Conservation (phyloP, 2,888 invertebrate species). For the Macrosoma leucophasiata region DNA sequence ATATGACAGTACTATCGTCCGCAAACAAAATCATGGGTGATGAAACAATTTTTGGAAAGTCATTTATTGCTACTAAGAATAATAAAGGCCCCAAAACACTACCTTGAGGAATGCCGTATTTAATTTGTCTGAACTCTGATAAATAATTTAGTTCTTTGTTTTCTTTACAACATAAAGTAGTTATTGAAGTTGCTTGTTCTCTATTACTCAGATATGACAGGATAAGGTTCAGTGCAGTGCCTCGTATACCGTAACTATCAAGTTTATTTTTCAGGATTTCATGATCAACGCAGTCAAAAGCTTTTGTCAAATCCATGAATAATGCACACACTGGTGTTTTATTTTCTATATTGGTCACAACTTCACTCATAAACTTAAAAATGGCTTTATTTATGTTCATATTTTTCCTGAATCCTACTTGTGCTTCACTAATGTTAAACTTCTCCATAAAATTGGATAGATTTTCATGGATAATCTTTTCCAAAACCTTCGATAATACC, state of each 20-base stretch:
- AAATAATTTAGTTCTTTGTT: constrained; percentile 1
- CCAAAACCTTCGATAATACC: constrained; percentile 11
- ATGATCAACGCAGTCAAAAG: constrained; percentile 11
- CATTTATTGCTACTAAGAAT: constrained; percentile 8
- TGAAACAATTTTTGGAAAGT: constrained; percentile 2
- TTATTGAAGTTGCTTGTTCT: constrained; percentile 2
- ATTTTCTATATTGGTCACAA: constrained; percentile 1
- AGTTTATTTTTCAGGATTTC: constrained; percentile 6
- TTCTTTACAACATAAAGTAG: not conserved
- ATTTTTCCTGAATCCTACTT: constrained; percentile 13
- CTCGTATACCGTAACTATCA: constrained; percentile 10
- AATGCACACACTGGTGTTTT: constrained; percentile 2
- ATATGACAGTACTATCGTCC: constrained; percentile 6
- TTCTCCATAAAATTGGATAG: constrained; percentile 9
- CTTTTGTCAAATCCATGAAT: constrained; percentile 8
- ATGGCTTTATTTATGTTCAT: constrained; percentile 4
- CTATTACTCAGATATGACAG: constrained; percentile 5
- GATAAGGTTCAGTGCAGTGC: constrained; percentile 2
- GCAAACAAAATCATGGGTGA: constrained; percentile 7
- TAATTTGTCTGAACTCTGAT: too few species aligned
- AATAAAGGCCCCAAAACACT: constrained; percentile 7
- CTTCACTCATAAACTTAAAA: constrained; percentile 1
- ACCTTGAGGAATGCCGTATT: constrained; percentile 10
- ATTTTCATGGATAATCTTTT: constrained; percentile 12
- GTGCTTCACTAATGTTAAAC: constrained; percentile 9